phyloP scores from a whole-genome alignment of 1,140 invertebrate species.

The Aphidius ervi region DNA sequence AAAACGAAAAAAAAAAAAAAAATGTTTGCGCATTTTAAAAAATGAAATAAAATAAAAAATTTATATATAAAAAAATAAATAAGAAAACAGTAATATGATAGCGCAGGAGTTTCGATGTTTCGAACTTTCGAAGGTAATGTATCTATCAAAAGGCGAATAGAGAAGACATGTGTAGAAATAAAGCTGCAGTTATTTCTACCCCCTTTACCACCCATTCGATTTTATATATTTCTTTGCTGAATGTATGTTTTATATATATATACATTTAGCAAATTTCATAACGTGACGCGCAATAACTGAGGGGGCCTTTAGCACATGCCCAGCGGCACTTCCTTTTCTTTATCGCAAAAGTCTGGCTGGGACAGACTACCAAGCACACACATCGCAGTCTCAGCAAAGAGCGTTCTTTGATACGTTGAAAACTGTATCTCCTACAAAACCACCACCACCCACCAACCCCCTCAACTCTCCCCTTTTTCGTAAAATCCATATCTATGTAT shows the following conservation, averaged over 20 bases:
- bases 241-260: too few relatives aligned
- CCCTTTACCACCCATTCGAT: too few relatives aligned
- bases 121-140: too few relatives aligned
- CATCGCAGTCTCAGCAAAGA: slow-evolving; percentile 25
- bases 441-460: slow-evolving; percentile 11
- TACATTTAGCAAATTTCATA: slow-evolving; percentile 25
- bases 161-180: too few relatives aligned
- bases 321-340: slow-evolving; percentile 6
- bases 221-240: too few relatives aligned
- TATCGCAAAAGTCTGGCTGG: not conserved
- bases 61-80: not conserved
- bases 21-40: too few relatives aligned
- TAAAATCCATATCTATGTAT: slow-evolving; percentile 31
- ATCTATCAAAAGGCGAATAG: too few relatives aligned
- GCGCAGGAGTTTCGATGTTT: too few relatives aligned
- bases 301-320: slow-evolving; percentile 18
- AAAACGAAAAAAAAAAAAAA: not conserved
- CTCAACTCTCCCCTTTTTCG: slow-evolving; percentile 2
- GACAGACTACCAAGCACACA: not conserved
- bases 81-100: too few relatives aligned
- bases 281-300: slow-evolving; percentile 27
- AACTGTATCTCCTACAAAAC: slow-evolving; percentile 22
- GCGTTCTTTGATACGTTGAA: slow-evolving; percentile 25
- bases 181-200: too few relatives aligned
- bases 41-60: not conserved